A percentile compares a stretch with the other conserved stretches of the same genome.
phyloP scores from a whole-genome alignment of 2,888 invertebrate species.

The Dicycla oo region DNA sequence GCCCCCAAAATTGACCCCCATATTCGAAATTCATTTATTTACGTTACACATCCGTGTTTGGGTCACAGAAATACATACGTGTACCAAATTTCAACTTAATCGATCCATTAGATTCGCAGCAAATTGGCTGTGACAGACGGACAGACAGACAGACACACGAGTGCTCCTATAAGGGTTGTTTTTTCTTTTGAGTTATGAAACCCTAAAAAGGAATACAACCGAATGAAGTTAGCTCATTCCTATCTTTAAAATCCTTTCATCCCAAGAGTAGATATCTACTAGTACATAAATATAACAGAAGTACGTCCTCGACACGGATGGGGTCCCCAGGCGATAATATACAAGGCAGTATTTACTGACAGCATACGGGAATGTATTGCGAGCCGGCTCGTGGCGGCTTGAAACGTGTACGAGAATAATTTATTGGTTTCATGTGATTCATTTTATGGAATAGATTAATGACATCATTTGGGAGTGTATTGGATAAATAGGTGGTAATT shows the following conservation, averaged over 20 bases:
- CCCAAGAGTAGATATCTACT: constrained; percentile 1
- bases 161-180: too few relatives aligned
- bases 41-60: too few relatives aligned
- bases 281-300: constrained; percentile 36
- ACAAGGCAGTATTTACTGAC: constrained; percentile 9
- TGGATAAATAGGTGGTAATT: background rate
- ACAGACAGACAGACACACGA: too few relatives aligned
- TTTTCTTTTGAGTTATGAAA: too few relatives aligned
- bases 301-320: constrained; percentile 20
- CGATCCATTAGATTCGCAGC: too few relatives aligned
- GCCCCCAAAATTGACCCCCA: too few relatives aligned
- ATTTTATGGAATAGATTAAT: constrained; percentile 29
- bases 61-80: too few relatives aligned
- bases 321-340: constrained; percentile 46
- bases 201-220: background rate
- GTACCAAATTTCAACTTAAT: too few relatives aligned
- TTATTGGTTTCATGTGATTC: constrained; percentile 24
- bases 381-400: constrained; percentile 8
- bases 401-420: constrained; percentile 5
- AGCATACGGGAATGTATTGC: constrained; percentile 31
- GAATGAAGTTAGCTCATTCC: background rate
- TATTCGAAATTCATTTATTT: too few relatives aligned
- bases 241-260: constrained; percentile 11
- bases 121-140: too few relatives aligned
- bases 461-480: constrained; percentile 24